A percentile compares a stretch with the other conserved stretches of the same genome.
Evolutionary conservation across 1,140 invertebrate species (phyloP).

Genomic region (Mamestra configurata): DNA sequence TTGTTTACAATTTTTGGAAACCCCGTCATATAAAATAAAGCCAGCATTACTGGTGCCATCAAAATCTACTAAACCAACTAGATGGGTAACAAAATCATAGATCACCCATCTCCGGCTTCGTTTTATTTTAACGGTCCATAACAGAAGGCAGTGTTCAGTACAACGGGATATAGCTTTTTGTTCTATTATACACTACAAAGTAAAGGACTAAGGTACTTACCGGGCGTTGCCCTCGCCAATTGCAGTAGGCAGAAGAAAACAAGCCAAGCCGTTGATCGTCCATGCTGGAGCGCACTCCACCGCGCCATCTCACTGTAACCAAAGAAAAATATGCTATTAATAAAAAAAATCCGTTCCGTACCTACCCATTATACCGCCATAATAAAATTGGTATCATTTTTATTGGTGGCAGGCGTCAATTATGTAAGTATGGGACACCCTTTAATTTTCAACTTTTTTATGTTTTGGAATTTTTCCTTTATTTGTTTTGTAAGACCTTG

Average conservation of each 20-base stretch:
- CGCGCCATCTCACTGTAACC: constrained; percentile 85
- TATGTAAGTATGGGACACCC: too few relatives aligned
- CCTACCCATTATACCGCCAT: too few relatives aligned
- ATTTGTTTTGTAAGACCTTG: too few relatives aligned
- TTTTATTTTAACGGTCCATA: background rate
- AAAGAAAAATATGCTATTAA: constrained; percentile 34
- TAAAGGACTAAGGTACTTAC: constrained; percentile 59
- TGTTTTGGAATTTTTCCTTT: too few relatives aligned
- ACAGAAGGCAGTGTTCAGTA: background rate
- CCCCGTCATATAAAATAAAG: too few relatives aligned
- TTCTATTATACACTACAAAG: background rate
- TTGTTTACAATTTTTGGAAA: too few relatives aligned
- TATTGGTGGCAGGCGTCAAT: too few relatives aligned
- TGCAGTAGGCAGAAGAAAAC: constrained; percentile 71
- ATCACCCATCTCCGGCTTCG: background rate
- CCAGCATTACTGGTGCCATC: too few relatives aligned
- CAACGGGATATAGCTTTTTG: too few relatives aligned
- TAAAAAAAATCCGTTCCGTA: background rate
- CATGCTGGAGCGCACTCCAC: constrained; percentile 79
- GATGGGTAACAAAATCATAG: background rate
- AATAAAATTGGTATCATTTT: too few relatives aligned
- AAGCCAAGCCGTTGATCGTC: constrained; percentile 69
- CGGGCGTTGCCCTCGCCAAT: constrained; percentile 73
- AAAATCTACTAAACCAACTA: too few relatives aligned
- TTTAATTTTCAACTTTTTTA: too few relatives aligned